Evolutionary conservation across 1,140 invertebrate genomes (phyloP), one percentile per base, ranked within the genome.

Genomic region (Holotrichia oblita): DNA sequence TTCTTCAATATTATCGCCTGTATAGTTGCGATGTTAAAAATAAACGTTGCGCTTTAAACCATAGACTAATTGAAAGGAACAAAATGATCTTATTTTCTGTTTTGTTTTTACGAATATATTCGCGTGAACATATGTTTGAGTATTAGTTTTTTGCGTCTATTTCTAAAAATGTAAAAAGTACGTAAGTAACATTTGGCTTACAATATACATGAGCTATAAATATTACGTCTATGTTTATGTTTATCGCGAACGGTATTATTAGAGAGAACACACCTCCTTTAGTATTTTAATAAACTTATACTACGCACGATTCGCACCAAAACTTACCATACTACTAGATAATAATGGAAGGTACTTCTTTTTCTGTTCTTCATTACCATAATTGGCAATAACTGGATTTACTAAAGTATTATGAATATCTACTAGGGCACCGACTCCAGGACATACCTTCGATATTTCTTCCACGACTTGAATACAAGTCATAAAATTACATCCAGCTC

Each of bases 341-440:
- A 99, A 87, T 82, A 93, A 90, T 0, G 97, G 95, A 75, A 99
- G 89, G 87, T 97, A 99, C 84, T 95, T 94, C 79, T 93, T 85
- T 86, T 96, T 96, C 85, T 98, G 96, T 83, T 95, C 93, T 73
- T 94, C 89, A 41, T 89, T 94, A 0, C 92, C 97, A 61, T 96
- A 92, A 86, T 95, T 94, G 84, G 94, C 93, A 69, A 99, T 92
- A 81, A 98, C 87, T 0, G 94, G 94, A 87, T 96, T 97, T 0
- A 98, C 93, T 6, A 99, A 87, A 0, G 98, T 99, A 83, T 98
- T 99, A 82, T 99, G 98, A 80, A 99, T 94, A 84, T 99, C 97
- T 27, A 96, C 94, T 8, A 96, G 89, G 0, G 96, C 94, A 24
- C 93, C 93, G 0, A 99, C 92, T 0, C 96, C 90, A 1, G 96